phyloP scores from a whole-genome alignment of 1,140 invertebrate species.

The Popillia japonica region DNA sequence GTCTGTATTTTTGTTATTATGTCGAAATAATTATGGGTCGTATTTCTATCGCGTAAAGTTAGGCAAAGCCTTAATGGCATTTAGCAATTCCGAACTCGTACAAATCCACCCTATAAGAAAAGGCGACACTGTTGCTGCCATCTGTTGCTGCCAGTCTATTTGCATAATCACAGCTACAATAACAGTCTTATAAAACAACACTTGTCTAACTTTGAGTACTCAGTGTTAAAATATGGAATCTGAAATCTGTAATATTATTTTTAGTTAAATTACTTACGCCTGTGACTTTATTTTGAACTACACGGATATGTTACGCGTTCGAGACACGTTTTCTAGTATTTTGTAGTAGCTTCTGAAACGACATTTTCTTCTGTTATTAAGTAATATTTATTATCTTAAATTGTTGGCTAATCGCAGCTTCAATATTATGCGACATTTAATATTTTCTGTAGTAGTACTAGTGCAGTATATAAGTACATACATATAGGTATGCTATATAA shows the following conservation, averaged over 20 bases:
- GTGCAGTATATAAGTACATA: too few relatives aligned
- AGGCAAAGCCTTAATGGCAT: slow-evolving; percentile 1
- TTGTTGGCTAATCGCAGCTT: too few relatives aligned
- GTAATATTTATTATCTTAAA: too few relatives aligned
- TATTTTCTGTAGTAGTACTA: too few relatives aligned
- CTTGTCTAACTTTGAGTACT: slow-evolving; percentile 16
- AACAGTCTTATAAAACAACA: slow-evolving; percentile 36
- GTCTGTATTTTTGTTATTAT: slow-evolving; percentile 29
- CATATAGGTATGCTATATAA: too few relatives aligned
- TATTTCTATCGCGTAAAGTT: slow-evolving; percentile 33
- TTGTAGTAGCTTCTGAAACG: too few relatives aligned
- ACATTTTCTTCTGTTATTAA: too few relatives aligned
- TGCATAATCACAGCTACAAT: slow-evolving; percentile 37
- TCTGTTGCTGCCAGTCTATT: slow-evolving; percentile 35
- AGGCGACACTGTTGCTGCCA: slow-evolving; percentile 32
- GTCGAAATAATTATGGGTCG: slow-evolving; percentile 31
- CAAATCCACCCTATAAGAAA: slow-evolving; percentile 35
- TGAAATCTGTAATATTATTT: background rate
- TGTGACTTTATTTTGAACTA: too few relatives aligned
- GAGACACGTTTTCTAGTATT: too few relatives aligned
- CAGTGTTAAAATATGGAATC: background rate
- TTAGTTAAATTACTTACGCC: too few relatives aligned
- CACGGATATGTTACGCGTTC: too few relatives aligned
- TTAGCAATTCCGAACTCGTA: slow-evolving; percentile 31
- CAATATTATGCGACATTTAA: too few relatives aligned